Evolutionary conservation across 1,140 invertebrate genomes (phyloP).

Genomic region (Trachelipus rathkii): DNA sequence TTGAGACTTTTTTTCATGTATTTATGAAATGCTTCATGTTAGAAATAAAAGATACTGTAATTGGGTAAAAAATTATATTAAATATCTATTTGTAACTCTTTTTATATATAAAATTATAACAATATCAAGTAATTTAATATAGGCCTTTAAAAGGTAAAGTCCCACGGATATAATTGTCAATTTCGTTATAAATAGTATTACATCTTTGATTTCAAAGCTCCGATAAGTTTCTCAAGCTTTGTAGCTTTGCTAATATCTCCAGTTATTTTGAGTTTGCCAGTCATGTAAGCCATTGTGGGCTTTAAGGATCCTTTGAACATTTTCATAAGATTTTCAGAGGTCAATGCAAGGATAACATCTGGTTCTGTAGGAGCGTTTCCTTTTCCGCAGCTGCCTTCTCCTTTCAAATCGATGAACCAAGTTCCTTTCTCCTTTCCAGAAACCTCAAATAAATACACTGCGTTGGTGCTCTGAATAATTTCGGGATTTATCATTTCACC

Average conservation of each 20-base stretch:
- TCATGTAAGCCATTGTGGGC: constrained; percentile 88
- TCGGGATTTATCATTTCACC: constrained; percentile 44
- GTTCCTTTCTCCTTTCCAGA: constrained; percentile 72
- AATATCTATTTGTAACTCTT: too few species aligned
- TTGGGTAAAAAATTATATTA: too few species aligned
- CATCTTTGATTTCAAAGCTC: constrained; percentile 70
- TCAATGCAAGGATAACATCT: constrained; percentile 82
- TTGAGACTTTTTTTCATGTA: too few species aligned
- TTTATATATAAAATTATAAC: too few species aligned
- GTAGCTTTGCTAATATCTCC: constrained; percentile 92
- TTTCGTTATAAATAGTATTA: constrained; percentile 45
- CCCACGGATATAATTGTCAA: too few species aligned
- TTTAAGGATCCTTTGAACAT: constrained; percentile 76
- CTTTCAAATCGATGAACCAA: constrained; percentile 89
- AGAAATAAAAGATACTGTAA: too few species aligned
- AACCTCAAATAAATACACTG: constrained; percentile 83
- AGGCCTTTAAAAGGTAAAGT: too few species aligned
- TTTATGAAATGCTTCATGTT: too few species aligned
- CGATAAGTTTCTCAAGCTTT: constrained; percentile 92
- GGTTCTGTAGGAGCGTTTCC: constrained; percentile 61
- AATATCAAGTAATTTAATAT: too few species aligned
- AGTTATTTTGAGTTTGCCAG: constrained; percentile 89
- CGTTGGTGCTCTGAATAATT: constrained; percentile 62
- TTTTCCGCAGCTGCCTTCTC: constrained; percentile 69
- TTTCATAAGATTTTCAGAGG: constrained; percentile 58